Evolutionary conservation across 2,797 vertebrate genomes (phyloP), one percentile per base, ranked within the genome.

Genomic region (Emys orbicularis): DNA sequence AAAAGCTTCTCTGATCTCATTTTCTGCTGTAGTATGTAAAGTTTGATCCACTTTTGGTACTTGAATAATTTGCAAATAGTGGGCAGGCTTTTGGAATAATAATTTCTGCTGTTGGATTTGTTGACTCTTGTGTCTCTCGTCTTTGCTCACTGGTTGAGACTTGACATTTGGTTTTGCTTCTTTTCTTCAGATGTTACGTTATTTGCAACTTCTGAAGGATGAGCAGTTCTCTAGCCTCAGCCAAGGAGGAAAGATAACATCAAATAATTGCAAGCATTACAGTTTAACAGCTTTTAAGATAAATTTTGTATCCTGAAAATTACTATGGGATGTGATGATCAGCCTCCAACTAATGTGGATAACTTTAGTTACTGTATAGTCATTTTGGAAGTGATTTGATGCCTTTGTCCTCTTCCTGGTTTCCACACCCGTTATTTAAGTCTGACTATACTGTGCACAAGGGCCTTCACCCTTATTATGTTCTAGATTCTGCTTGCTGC

Each of bases 391-490:
- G 68, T 37, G 3, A 7, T 19, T 31, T 21, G 81, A n/a, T 79
- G 29, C 52, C 37, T 3, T 86, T 88, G 61, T 4, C 41, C 12
- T 15, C 85, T n/a, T 85, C 11, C 7, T 9, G 12, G 41, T n/a
- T 61, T 29, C 41, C 2, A 0, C 47, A 52, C 25, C 5, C 53
- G 54, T 8, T 10, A 9, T 29, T 49, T 74, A 21, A 68, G 18
- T 77, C 54, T 74, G 83, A 57, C 81, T 65, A 5, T 0, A 1
- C 19, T 21, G 68, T 72, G 68, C 68, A 41, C 65, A 72, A 72
- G 18, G 19, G 9, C 19, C n/a, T 72, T 72, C 19, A 41, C n/a
- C 19, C 68, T 41, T 72, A 57, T 29, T 25, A 37, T 0, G 0
- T 44, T 54, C 23, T 59, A 47, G 52, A 25, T 86, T 13, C 76